Evolutionary conservation across 2,797 vertebrate genomes (phyloP).

Genomic region (Allobates femoralis): DNA sequence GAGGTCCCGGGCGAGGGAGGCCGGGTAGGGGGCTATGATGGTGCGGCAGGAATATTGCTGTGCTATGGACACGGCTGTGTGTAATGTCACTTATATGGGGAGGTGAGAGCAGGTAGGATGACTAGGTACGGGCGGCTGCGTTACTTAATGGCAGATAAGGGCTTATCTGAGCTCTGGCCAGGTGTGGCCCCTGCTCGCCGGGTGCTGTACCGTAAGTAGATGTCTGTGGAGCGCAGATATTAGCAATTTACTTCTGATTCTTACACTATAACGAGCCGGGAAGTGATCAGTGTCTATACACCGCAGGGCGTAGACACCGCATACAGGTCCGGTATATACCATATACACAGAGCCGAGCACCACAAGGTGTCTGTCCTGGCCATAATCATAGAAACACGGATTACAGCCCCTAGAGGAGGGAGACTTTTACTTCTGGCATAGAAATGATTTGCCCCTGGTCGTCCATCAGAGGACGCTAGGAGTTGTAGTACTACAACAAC

Average conservation of each 20-base stretch:
- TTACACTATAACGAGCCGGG: not conserved
- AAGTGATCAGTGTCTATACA: not conserved
- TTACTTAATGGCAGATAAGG: constrained; percentile 13
- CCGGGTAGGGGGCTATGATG: not conserved
- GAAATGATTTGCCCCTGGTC: not conserved
- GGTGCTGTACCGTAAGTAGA: not conserved
- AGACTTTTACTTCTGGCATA: not conserved
- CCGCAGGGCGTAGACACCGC: not conserved
- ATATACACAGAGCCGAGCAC: not conserved
- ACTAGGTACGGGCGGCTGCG: not conserved
- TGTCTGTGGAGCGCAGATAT: not conserved
- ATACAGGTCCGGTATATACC: not conserved
- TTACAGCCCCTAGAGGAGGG: too few species aligned
- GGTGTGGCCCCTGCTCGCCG: not conserved
- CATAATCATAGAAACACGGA: too few species aligned
- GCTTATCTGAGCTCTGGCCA: constrained; percentile 29
- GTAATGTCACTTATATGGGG: not conserved
- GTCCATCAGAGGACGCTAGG: not conserved
- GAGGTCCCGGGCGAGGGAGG: constrained; percentile 10
- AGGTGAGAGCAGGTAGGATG: not conserved
- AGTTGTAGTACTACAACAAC: not conserved
- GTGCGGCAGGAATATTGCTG: not conserved
- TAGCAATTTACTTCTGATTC: not conserved
- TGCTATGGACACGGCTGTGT: not conserved
- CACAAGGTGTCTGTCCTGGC: too few species aligned